Evolutionary conservation across 2,113 vertebrate genomes (phyloP), one percentile per base, ranked within the genome.

Genomic region (Misgurnus mizolepis): DNA sequence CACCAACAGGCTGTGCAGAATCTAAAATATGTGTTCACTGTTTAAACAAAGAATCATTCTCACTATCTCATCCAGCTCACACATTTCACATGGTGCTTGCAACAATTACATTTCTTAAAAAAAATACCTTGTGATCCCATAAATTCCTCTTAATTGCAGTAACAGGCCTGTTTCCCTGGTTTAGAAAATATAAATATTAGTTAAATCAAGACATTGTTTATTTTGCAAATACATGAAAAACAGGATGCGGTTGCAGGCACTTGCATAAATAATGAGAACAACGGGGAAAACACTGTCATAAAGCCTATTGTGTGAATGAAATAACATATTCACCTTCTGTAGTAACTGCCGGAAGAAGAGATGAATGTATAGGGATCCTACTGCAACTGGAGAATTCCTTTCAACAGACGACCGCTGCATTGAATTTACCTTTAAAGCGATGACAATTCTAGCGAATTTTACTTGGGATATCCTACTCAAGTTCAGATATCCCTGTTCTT

Each of bases 61-160:
- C 72, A 53, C 64, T 49, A 49, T 53, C 80, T 73, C 55, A 47
- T 62, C 18, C 41, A 27, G 27, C 62, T 76, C 71, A 53, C 39
- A 34, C 34, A 60, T 76, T 27, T 67, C 72, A 76, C 47, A 40
- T 76, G 61, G 50, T 65, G 62, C 61, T 12, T 53, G 62, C 47
- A 55, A 3, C 49, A 14, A 60, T 56, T 61, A 49, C 8, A 61
- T 49, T 43, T 60, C 15, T 18, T 60, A 68, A 69, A n/a, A 15
- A 61, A 75, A 50, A 49, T 92, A 94, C 93, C 93, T 93, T 92
- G 91, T 87, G 92, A 93, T 88, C 92, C 92, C 92, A 94, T 93
- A 92, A 91, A 93, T 92, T 74, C 90, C 87, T 72, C 87, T 89
- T 85, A 91, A 89, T 85, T 75, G 85, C 84, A 64, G 73, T 76